Evolutionary conservation across 1,140 invertebrate species (phyloP).

Genomic region (Aplysia californica): DNA sequence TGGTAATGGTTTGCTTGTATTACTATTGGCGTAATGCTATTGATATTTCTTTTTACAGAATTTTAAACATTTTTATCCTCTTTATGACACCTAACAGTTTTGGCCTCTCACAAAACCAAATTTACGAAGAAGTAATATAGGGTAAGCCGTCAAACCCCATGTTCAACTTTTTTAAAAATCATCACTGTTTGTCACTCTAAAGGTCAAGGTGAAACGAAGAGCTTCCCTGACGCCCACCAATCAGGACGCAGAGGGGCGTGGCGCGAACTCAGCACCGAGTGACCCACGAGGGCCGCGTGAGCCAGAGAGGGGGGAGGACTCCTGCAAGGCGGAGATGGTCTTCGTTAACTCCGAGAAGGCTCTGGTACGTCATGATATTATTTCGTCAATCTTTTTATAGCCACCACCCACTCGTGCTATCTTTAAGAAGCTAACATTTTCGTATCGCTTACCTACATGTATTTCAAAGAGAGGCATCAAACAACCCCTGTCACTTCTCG

Average conservation of each 20-base stretch:
- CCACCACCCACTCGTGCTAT: too few relatives aligned
- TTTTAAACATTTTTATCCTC: not conserved
- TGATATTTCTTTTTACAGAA: not conserved
- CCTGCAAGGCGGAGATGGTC: not conserved
- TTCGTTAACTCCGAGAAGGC: not conserved
- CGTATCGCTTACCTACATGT: not conserved
- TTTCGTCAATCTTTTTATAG: not conserved
- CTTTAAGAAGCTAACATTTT: not conserved
- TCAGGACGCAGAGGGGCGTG: not conserved
- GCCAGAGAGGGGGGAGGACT: not conserved
- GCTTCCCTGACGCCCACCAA: constrained; percentile 1
- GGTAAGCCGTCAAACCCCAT: not conserved
- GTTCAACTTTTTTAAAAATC: not conserved
- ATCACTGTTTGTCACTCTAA: not conserved
- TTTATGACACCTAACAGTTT: not conserved
- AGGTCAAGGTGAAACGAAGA: not conserved
- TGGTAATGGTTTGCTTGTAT: not conserved
- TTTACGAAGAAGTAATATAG: not conserved
- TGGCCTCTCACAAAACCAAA: too few relatives aligned
- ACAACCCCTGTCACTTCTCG: not conserved
- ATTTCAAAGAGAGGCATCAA: not conserved
- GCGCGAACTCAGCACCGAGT: not conserved
- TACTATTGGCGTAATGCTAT: not conserved
- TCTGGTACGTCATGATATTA: not conserved
- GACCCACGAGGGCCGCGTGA: not conserved